A percentile compares a stretch with the other conserved stretches of the same genome.
Conservation (phyloP, 2,113 vertebrate genomes). For the Callithrix jacchus region DNA sequence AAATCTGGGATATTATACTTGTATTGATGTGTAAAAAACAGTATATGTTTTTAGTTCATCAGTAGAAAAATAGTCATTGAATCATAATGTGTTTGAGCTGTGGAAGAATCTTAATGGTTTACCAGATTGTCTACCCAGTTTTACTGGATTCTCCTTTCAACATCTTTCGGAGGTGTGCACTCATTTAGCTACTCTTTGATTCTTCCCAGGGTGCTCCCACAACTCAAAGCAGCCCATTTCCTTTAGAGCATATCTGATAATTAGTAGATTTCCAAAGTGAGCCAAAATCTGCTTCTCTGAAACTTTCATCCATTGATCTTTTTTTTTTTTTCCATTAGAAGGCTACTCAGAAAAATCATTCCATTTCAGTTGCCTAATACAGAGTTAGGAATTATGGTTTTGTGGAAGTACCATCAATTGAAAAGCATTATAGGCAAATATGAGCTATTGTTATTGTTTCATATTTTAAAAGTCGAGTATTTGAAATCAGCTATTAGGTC, state of each 20-base stretch:
- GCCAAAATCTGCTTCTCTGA: not conserved
- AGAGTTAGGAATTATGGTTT: conserved; percentile 7
- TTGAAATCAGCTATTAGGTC: conserved; percentile 16
- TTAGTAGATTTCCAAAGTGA: not conserved
- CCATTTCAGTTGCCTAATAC: not conserved
- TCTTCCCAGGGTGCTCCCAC: not conserved
- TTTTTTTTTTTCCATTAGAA: not conserved
- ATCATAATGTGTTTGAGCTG: not conserved
- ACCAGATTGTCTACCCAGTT: not conserved
- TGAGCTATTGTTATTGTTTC: not conserved
- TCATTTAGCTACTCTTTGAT: not conserved
- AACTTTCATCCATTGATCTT: not conserved
- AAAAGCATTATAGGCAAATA: not conserved
- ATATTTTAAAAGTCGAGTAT: conserved; percentile 27
- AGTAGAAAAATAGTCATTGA: not conserved
- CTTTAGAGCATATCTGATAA: not conserved
- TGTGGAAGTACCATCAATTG: not conserved
- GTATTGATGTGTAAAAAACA: not conserved
- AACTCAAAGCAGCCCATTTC: not conserved
- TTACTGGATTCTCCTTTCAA: not conserved
- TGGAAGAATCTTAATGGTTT: not conserved
- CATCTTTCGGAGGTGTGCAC: not conserved
- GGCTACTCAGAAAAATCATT: not conserved
- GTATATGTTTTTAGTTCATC: not conserved
- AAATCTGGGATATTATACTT: not conserved